These are phyloP conservation scores for Pogonocichla stellata DNA, from an alignment of 2,113 vertebrate genomes.

Conservation along the genomic window DNA sequence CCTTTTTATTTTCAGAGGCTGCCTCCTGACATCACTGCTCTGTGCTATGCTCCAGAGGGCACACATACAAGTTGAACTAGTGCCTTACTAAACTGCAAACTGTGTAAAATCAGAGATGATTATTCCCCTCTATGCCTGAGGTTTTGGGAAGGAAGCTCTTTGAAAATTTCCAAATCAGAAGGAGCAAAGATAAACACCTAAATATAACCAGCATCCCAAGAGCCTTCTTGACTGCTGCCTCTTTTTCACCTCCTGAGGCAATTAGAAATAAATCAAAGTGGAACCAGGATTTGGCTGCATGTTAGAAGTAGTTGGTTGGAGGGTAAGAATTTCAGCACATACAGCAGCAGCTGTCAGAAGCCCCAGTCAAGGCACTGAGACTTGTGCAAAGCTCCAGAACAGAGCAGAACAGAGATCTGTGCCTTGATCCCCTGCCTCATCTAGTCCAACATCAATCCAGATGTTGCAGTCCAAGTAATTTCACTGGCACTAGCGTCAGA, in stretches of 20 bases:
- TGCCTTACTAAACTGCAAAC: conserved; percentile 3
- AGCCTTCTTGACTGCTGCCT: neutral
- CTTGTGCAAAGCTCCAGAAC: neutral
- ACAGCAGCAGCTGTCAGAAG: neutral
- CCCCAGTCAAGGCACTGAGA: neutral
- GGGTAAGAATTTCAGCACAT: neutral
- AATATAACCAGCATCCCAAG: neutral
- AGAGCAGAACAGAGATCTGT: neutral
- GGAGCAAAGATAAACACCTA: neutral
- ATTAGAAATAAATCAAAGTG: neutral
- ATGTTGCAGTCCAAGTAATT: neutral
- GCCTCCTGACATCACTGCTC: neutral
- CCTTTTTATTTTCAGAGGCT: conserved; percentile 15
- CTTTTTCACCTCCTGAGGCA: neutral
- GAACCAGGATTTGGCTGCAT: neutral
- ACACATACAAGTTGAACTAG: neutral
- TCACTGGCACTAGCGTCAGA: neutral
- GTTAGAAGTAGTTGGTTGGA: neutral
- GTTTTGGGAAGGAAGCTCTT: neutral
- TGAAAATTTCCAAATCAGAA: neutral
- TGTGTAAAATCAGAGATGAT: neutral
- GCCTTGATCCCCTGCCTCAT: neutral
- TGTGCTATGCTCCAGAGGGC: neutral
- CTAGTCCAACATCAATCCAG: neutral
- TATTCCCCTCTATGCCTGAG: neutral